Evolutionary conservation across 2,888 invertebrate genomes (phyloP), one percentile per base, ranked within the genome.

Genomic region (Lasius fuliginosus): DNA sequence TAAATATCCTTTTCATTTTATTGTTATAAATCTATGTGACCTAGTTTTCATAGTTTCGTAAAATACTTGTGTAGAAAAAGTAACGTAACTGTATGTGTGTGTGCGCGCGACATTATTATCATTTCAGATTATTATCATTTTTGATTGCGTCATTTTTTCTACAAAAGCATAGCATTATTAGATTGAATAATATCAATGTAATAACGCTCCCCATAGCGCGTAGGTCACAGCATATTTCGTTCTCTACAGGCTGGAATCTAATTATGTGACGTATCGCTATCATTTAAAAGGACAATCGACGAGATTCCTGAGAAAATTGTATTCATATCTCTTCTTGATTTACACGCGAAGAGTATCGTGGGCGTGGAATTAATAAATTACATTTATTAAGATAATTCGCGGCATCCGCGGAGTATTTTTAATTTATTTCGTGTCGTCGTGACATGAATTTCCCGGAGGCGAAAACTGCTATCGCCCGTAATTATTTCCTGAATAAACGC

Each of bases 261-360:
- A 75, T 75, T 75, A 75, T 5, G 36, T 33, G 64, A 75, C 46
- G 64, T 49, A 75, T 64, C 62, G 30, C 62, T 33, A 74, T 75
- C 49, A 49, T 23, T 75, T 64, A 75, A 75, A 64, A 64, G 33
- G 33, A 49, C 64, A 74, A 74, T 75, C 36, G n/a, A 64, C 36
- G 75, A 75, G 46, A 75, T 75, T 40, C 23, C 18, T 15, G 15
- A 3, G 36, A 49, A 75, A 75, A 75, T 75, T 64, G 8, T 64
- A 75, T 49, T 23, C 64, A 49, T 49, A 75, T 27, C 49, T 75
- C 75, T 64, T 11, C 75, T 75, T 27, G 46, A 75, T 33, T 46
- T 30, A n/a, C 40, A 46, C 33, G 33, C 23, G 1, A 53, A 53
- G 11, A 75, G 9, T 74, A 74, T 62, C 71, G 33, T 46, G 49